Percentiles rank a stretch among this genome's conserved stretches.
Evolutionary conservation across 2,888 invertebrate genomes (phyloP).

Genomic region (Lathronympha strigana): DNA sequence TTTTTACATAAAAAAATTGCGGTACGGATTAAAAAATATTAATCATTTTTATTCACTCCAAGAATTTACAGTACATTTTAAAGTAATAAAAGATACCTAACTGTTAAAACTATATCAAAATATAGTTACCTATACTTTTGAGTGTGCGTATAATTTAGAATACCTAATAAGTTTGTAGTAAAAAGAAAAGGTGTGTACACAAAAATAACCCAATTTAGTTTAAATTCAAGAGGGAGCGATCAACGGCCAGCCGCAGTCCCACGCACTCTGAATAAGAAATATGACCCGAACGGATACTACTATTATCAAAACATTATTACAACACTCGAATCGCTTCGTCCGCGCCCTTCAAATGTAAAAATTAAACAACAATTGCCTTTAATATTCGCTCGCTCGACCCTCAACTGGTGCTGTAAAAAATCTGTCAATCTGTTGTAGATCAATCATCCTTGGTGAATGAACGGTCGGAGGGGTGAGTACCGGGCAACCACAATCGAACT

Average conservation of each 20-base stretch:
- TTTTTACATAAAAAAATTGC: slow-evolving; percentile 45
- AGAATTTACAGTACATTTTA: not conserved
- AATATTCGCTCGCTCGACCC: slow-evolving; percentile 78
- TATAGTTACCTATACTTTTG: no score
- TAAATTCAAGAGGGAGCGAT: slow-evolving; percentile 39
- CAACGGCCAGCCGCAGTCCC: slow-evolving; percentile 60
- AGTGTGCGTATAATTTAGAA: slow-evolving; percentile 9
- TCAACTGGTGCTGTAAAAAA: slow-evolving; percentile 78
- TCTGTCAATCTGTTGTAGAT: slow-evolving; percentile 83
- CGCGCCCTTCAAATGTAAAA: slow-evolving; percentile 81
- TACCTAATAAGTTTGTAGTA: slow-evolving; percentile 34
- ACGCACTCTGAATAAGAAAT: slow-evolving; percentile 83
- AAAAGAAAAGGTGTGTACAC: slow-evolving; percentile 57
- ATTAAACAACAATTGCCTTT: slow-evolving; percentile 85
- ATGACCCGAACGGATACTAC: slow-evolving; percentile 82
- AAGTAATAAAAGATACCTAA: not conserved
- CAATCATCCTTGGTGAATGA: slow-evolving; percentile 80
- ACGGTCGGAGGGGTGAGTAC: slow-evolving; percentile 73
- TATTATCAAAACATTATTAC: slow-evolving; percentile 85
- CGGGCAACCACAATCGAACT: slow-evolving; percentile 74
- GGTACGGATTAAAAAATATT: slow-evolving; percentile 34
- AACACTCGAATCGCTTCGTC: slow-evolving; percentile 80
- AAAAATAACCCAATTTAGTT: slow-evolving; percentile 53
- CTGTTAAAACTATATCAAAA: no score
- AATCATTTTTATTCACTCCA: not conserved